These are phyloP conservation scores for Platygyra sinensis DNA, from an alignment of 64 coral and sea anemone species.

Conservation along the genomic window DNA sequence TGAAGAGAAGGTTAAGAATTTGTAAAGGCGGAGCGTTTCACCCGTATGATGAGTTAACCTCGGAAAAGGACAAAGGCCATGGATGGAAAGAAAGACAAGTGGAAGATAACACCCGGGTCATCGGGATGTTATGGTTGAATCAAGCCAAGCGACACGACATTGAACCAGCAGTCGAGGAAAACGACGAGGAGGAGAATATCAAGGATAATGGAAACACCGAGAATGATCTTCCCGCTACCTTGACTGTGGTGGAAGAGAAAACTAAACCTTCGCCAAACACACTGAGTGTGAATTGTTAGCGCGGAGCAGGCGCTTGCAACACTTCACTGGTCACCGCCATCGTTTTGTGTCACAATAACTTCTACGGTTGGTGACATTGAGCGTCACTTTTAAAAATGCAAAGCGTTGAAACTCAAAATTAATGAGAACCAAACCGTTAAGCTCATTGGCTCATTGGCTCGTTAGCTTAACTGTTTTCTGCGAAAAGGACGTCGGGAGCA, in stretches of 20 bases:
- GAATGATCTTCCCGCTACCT: background rate
- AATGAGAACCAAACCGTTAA: constrained; percentile 12
- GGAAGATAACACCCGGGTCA: constrained; percentile 49
- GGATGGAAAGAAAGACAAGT: constrained; percentile 79
- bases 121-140: constrained; percentile 91
- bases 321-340: background rate
- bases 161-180: constrained; percentile 51
- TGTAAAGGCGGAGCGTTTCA: constrained; percentile 69
- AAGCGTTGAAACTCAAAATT: background rate
- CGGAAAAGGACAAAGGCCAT: constrained; percentile 64
- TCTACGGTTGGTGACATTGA: background rate
- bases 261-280: constrained; percentile 19
- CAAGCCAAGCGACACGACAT: constrained; percentile 66
- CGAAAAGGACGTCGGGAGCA: background rate
- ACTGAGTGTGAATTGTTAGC: constrained; percentile 26
- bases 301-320: background rate
- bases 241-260: background rate
- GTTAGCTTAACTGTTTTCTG: background rate
- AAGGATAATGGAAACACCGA: constrained; percentile 14
- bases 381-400: background rate
- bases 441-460: constrained; percentile 1
- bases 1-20: constrained; percentile 68
- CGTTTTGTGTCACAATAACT: constrained; percentile 2
- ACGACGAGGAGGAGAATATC: constrained; percentile 7
- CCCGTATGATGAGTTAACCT: constrained; percentile 70